Conservation (phyloP, 2,797 vertebrate species). For the Hippoglossus hippoglossus region DNA sequence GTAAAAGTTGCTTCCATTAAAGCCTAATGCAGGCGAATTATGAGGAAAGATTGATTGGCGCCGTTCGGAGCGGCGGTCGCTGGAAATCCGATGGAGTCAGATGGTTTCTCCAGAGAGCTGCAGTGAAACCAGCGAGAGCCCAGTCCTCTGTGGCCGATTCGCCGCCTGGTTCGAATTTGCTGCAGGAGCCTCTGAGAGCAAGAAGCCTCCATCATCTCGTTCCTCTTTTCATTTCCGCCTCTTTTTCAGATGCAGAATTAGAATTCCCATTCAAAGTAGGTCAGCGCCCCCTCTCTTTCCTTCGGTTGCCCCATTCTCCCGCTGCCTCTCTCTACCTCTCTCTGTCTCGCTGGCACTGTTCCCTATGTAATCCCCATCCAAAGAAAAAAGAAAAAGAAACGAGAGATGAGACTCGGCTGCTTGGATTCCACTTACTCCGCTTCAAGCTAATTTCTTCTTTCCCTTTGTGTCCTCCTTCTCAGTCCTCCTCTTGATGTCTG, state of each 20-base stretch:
- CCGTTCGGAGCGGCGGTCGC: conserved; percentile 13
- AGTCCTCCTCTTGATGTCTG: conserved; percentile 43
- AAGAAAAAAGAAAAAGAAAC: conserved; percentile 22
- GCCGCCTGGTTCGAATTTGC: conserved; percentile 41
- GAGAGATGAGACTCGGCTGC: conserved; percentile 45
- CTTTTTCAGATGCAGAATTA: conserved; percentile 61
- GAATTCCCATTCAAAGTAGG: conserved; percentile 76
- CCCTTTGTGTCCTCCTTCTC: conserved; percentile 51
- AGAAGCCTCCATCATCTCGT: conserved; percentile 39
- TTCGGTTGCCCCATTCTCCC: conserved; percentile 38
- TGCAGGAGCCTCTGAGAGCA: conserved; percentile 30
- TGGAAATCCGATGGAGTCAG: conserved; percentile 16
- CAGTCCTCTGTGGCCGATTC: conserved; percentile 21
- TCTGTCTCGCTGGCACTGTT: conserved; percentile 51
- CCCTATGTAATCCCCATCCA: conserved; percentile 67
- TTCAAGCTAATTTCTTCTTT: conserved; percentile 65
- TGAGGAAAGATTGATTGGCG: conserved; percentile 46
- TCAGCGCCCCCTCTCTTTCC: conserved; percentile 55
- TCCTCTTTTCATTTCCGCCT: conserved; percentile 50
- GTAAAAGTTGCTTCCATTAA: conserved; percentile 53
- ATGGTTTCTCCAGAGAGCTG: conserved; percentile 34
- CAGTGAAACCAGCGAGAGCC: conserved; percentile 28
- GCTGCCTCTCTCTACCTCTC: conserved; percentile 36
- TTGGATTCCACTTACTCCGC: conserved; percentile 62
- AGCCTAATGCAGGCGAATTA: conserved; percentile 55